Evolutionary conservation across 2,888 invertebrate genomes (phyloP), one percentile per base, ranked within the genome.

Genomic region (Creontiades dilutus): DNA sequence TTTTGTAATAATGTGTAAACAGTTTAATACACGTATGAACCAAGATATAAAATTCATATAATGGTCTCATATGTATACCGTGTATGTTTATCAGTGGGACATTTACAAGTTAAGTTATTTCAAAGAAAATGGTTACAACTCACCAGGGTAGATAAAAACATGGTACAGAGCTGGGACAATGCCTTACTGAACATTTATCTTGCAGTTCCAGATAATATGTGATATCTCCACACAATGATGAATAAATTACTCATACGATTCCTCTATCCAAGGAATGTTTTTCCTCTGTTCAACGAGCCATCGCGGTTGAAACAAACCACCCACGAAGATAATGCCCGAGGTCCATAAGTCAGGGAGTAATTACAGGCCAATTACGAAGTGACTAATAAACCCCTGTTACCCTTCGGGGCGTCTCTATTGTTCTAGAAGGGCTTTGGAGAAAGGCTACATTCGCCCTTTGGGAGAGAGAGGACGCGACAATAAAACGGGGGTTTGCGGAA

Each of bases 341-440:
- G 23, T 47, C 78, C 78, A 78, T 78, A 78, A 78, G 78, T 78
- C 78, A 78, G 47, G 78, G 78, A 78, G 19, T 78, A 78, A 78
- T 78, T 47, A 78, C 78, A 47, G 19, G 78, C 16, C 78, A 78
- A 78, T 78, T 47, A 78, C 78, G 46, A 46, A 78, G 78, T 78
- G 78, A 47, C 78, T 78, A 78, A 78, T 78, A 78, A 78, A 78
- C 78, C 78, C 19, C 78, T 46, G 78, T 46, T 19, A 78, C 47
- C n/a, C 78, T 47, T 47, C 46, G n/a, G 78, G 75, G 37, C 11
- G 78, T 7, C 19, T 14, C 78, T 46, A 47, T 78, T 78, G 78
- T 78, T 75, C 23, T 12, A 78, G 78, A 19, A 47, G n/a, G 46
- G 78, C 78, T 47, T 47, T 78, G 46, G 78, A n/a, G 46, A 1